phyloP scores from a whole-genome alignment of 2,888 invertebrate genomes.

The Hemicrepidius hirtus region DNA sequence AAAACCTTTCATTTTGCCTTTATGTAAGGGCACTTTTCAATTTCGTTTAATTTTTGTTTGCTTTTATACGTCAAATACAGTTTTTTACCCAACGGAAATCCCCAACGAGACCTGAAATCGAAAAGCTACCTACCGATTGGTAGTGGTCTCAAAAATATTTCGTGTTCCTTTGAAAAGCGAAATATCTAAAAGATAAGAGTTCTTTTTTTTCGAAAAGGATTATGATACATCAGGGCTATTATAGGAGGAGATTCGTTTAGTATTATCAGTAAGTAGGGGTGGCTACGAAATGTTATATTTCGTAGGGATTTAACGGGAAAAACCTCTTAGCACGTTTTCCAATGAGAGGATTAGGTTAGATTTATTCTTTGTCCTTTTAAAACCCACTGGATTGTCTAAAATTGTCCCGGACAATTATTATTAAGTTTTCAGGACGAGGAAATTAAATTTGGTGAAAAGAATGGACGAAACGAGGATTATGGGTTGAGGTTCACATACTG shows the following conservation, averaged over 20 bases:
- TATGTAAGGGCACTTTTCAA: conserved; percentile 2
- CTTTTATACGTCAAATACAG: conserved; percentile 28
- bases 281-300: conserved; percentile 25
- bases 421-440: not conserved
- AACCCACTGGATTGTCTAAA: not conserved
- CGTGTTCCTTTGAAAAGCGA: conserved; percentile 30
- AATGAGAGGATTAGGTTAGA: conserved; percentile 30
- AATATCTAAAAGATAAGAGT: conserved; percentile 26
- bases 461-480: not conserved
- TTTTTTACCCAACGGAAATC: conserved; percentile 27
- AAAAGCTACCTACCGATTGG: conserved; percentile 37
- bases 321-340: conserved; percentile 33
- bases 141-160: conserved; percentile 39
- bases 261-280: conserved; percentile 13
- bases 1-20: too few species aligned
- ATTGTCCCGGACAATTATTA: conserved; percentile 2
- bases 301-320: conserved; percentile 6
- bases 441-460: conserved; percentile 7
- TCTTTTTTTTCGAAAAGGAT: conserved; percentile 23
- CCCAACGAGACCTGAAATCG: conserved; percentile 34
- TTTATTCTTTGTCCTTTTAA: conserved; percentile 22
- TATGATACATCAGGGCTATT: conserved; percentile 23
- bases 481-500: conserved; percentile 2
- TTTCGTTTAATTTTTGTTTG: conserved; percentile 33
- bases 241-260: conserved; percentile 7